Evolutionary conservation across 2,797 vertebrate species (phyloP).

Genomic region (Sphenopsis melanotis): DNA sequence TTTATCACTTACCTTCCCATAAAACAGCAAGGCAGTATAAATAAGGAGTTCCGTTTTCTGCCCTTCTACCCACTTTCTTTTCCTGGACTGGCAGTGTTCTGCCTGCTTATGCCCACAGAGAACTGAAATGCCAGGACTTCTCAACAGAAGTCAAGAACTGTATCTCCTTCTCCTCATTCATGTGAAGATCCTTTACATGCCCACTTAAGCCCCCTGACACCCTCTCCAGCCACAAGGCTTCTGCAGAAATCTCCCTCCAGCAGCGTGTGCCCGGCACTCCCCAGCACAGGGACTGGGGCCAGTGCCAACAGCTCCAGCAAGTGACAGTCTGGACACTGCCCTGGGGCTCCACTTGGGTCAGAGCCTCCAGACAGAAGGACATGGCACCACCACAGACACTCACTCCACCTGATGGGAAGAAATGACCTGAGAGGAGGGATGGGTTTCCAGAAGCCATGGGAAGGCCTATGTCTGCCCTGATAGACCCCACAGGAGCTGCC

Average conservation of each 20-base stretch:
- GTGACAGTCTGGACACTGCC: neutral
- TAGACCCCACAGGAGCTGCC: neutral
- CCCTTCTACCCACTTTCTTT: neutral
- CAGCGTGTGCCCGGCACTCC: fast-evolving
- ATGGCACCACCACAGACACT: fast-evolving
- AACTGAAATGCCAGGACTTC: neutral
- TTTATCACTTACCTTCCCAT: neutral
- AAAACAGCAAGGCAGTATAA: neutral
- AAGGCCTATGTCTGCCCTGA: neutral
- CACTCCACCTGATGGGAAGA: neutral
- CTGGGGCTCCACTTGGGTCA: neutral
- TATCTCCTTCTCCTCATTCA: fast-evolving
- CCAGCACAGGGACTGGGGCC: fast-evolving
- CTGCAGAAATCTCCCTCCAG: neutral
- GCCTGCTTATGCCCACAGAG: neutral
- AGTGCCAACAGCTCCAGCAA: neutral
- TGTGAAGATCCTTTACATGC: neutral
- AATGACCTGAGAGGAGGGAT: neutral
- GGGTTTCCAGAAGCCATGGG: neutral
- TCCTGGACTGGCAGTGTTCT: neutral
- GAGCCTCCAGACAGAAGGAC: neutral
- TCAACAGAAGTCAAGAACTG: fast-evolving
- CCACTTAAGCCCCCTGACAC: neutral
- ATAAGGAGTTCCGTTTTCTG: neutral
- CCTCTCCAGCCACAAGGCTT: neutral